Conservation (phyloP, 1,140 invertebrate genomes). For the Pollicipes pollicipes region DNA sequence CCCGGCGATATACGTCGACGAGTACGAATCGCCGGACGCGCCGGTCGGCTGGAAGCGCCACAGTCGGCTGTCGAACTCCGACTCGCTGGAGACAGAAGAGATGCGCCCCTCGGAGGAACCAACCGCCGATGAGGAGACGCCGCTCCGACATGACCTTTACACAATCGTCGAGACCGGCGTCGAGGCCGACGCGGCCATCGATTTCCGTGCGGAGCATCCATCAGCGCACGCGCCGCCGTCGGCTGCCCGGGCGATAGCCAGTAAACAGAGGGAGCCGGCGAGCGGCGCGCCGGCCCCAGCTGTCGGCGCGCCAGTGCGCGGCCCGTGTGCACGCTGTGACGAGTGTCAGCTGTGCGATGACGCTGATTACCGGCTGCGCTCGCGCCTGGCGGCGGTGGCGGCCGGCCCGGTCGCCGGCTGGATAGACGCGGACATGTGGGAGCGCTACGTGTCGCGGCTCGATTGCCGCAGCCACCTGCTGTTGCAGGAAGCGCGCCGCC, state of each 20-base stretch:
- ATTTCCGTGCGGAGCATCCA: background rate
- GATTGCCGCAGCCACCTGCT: background rate
- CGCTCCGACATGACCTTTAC: no score
- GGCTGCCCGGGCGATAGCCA: background rate
- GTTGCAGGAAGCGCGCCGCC: background rate
- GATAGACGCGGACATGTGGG: background rate
- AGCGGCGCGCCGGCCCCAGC: no score
- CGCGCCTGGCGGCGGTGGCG: no score
- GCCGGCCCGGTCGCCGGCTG: background rate
- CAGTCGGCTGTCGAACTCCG: no score
- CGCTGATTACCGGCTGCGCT: no score
- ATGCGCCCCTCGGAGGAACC: background rate
- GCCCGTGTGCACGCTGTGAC: background rate
- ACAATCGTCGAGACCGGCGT: background rate
- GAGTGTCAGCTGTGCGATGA: background rate
- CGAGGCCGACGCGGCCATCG: background rate
- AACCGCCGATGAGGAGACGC: background rate
- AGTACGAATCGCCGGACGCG: background rate
- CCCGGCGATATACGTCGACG: background rate
- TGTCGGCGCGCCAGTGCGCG: no score
- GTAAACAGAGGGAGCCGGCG: background rate
- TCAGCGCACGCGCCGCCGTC: background rate
- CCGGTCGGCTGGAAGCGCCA: no score
- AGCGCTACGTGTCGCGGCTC: background rate
- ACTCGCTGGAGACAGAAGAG: background rate